Percentiles rank a stretch among this genome's conserved stretches.
Evolutionary conservation across 2,888 invertebrate species (phyloP).

Genomic region (Malthinus seriepunctatus): DNA sequence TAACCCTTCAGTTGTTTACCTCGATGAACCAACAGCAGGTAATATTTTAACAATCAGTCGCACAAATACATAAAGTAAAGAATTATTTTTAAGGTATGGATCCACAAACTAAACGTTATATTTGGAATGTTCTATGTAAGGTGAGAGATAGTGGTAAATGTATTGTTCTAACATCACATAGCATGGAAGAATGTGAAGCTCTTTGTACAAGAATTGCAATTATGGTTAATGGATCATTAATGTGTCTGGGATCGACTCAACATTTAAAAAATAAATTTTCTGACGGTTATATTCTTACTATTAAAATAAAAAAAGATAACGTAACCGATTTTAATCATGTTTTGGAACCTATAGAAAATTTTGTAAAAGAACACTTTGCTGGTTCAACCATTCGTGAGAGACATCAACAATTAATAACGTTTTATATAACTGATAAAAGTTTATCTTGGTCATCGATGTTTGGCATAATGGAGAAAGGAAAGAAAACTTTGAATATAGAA

Average conservation of each 20-base stretch:
- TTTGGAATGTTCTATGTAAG: slow-evolving; percentile 77
- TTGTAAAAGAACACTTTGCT: slow-evolving; percentile 43
- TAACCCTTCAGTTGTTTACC: slow-evolving; percentile 53
- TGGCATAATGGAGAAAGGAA: slow-evolving; percentile 67
- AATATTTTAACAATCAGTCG: not conserved
- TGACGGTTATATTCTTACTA: slow-evolving; percentile 56
- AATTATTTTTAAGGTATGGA: slow-evolving; percentile 67
- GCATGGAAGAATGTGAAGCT: slow-evolving; percentile 3
- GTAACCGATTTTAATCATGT: slow-evolving; percentile 12
- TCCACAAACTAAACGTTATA: slow-evolving; percentile 75
- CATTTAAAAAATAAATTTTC: slow-evolving; percentile 81
- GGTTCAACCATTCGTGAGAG: slow-evolving; percentile 61
- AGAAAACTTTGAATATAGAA: slow-evolving; percentile 60
- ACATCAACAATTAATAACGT: slow-evolving; percentile 72
- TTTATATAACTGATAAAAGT: slow-evolving; percentile 64
- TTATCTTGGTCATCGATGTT: slow-evolving; percentile 77
- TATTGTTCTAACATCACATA: slow-evolving; percentile 50
- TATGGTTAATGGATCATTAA: slow-evolving; percentile 84
- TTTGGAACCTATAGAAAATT: slow-evolving; percentile 27
- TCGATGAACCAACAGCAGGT: slow-evolving; percentile 3
- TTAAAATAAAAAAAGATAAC: slow-evolving; percentile 51
- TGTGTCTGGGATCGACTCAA: slow-evolving; percentile 79
- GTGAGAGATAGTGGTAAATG: slow-evolving; percentile 73
- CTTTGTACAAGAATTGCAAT: slow-evolving; percentile 62
- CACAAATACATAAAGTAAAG: not conserved